A percentile compares a stretch with the other conserved stretches of the same genome.
Evolutionary conservation across 2,113 vertebrate species (phyloP).

Genomic region (Cyprinodon brontotheroides): DNA sequence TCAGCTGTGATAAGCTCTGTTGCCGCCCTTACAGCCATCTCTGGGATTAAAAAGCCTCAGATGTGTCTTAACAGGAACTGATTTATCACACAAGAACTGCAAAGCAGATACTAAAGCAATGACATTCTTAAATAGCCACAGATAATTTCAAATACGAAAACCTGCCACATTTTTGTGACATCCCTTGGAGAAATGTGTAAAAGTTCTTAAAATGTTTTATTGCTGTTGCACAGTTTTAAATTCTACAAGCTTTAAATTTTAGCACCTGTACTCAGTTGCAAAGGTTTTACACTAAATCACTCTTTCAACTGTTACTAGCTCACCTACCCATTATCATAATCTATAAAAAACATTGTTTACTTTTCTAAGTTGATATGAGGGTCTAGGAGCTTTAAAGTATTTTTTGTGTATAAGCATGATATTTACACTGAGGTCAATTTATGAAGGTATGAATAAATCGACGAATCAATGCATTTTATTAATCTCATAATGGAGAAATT

Average conservation of each 20-base stretch:
- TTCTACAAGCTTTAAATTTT: background rate
- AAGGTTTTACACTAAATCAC: background rate
- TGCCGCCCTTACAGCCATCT: conserved; percentile 1
- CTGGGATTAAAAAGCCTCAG: conserved; percentile 39
- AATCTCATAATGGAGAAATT: no score
- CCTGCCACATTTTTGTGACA: background rate
- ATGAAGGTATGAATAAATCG: no score
- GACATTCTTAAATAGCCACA: background rate
- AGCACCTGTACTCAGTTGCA: background rate
- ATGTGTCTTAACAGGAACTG: conserved; percentile 34
- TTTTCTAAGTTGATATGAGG: background rate
- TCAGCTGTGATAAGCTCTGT: conserved; percentile 28
- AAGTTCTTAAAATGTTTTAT: background rate
- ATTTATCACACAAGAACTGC: conserved; percentile 12
- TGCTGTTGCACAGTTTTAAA: background rate
- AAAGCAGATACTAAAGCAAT: conserved; percentile 10
- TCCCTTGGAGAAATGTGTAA: background rate
- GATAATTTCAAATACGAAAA: background rate
- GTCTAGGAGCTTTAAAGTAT: background rate
- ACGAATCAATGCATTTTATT: no score
- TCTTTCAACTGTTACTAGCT: background rate
- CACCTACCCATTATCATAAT: background rate
- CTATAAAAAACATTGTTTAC: background rate
- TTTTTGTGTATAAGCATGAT: background rate
- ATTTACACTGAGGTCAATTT: background rate